A percentile compares a stretch with the other conserved stretches of the same genome.
These are phyloP conservation scores for Carlito syrichta DNA, from an alignment of 2,113 vertebrate genomes.

Conservation along the genomic window DNA sequence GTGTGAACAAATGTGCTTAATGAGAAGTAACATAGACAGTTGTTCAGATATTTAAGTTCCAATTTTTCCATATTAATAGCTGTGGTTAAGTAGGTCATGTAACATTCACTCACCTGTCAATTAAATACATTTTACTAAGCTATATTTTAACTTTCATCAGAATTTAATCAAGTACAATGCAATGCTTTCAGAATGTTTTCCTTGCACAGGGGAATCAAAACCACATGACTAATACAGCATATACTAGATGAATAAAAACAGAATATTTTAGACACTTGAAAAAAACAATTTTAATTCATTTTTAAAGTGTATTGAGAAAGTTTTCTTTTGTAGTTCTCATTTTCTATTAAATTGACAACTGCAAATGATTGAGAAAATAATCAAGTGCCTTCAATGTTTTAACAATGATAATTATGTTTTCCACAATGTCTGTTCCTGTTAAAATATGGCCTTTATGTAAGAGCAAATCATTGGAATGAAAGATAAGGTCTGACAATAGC, in stretches of 20 bases:
- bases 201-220: background rate
- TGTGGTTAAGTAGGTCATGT: conserved; percentile 10
- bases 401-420: conserved; percentile 45
- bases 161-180: background rate
- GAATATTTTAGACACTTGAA: conserved; percentile 32
- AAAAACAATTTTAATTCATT: conserved; percentile 53
- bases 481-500: background rate
- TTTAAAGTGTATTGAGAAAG: background rate
- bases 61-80: background rate
- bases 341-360: conserved; percentile 14
- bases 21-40: background rate
- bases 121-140: background rate
- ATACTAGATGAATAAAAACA: conserved; percentile 11
- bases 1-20: conserved; percentile 1
- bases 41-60: conserved; percentile 12
- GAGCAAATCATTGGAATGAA: background rate
- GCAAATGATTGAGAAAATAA: conserved; percentile 41
- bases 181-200: conserved; percentile 19
- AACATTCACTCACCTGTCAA: background rate
- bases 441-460: background rate
- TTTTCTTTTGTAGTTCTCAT: conserved; percentile 16
- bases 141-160: background rate
- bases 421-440: background rate
- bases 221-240: conserved; percentile 33
- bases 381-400: background rate